Percentiles rank a stretch among this genome's conserved stretches.
Conservation (phyloP, 2,888 invertebrate species). For the Andrena marginata region DNA sequence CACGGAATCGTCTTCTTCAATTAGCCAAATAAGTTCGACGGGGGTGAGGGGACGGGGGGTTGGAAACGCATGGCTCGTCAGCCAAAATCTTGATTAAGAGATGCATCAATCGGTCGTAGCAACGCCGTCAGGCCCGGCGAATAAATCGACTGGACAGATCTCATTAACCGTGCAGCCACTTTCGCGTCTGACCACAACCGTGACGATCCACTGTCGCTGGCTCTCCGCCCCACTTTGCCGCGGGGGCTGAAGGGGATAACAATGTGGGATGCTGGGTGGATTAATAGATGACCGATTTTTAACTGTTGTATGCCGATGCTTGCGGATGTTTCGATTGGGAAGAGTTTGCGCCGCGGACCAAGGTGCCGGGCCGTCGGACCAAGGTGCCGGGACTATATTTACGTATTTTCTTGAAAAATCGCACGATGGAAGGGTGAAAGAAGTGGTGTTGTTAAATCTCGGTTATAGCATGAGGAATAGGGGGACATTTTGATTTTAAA, state of each 20-base stretch:
- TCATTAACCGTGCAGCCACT: slow-evolving; percentile 56
- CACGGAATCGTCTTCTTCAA: slow-evolving; percentile 63
- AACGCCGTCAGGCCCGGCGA: slow-evolving; percentile 24
- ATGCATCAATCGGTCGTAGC: slow-evolving; percentile 48
- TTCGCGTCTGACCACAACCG: slow-evolving; percentile 50
- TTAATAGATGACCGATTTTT: neutral
- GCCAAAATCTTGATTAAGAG: slow-evolving; percentile 67
- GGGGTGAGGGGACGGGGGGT: neutral
- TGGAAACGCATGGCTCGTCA: slow-evolving; percentile 45
- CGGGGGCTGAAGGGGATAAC: neutral
- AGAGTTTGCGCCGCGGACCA: neutral
- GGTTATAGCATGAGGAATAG: neutral
- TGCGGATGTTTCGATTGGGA: neutral
- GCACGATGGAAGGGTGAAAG: neutral
- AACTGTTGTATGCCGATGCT: neutral
- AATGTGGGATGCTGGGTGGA: neutral
- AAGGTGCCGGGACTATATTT: neutral
- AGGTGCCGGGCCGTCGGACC: neutral
- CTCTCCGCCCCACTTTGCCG: neutral
- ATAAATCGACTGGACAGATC: slow-evolving; percentile 59
- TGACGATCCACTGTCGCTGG: slow-evolving; percentile 26
- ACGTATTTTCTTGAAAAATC: neutral
- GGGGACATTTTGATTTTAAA: too few species aligned
- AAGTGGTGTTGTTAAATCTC: neutral
- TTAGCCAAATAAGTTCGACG: slow-evolving; percentile 74